phyloP scores from a whole-genome alignment of 1,140 invertebrate species.

The Halictus rubicundus region DNA sequence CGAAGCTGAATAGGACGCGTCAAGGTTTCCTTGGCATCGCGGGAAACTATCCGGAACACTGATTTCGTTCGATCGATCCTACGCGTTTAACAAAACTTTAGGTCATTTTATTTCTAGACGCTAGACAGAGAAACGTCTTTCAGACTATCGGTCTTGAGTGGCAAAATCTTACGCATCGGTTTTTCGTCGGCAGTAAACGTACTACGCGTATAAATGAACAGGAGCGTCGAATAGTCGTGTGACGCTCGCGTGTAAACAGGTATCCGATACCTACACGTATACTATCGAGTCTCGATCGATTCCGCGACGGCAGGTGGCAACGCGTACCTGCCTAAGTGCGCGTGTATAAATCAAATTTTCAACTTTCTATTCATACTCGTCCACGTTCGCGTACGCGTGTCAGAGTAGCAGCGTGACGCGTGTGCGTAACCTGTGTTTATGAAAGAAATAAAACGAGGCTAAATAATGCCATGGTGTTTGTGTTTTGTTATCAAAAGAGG shows the following conservation, averaged over 20 bases:
- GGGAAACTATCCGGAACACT: background rate
- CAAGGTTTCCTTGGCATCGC: background rate
- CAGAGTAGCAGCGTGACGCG: no score
- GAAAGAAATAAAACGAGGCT: background rate
- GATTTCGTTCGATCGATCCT: no score
- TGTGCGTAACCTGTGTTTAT: background rate
- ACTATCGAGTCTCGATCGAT: constrained; percentile 28
- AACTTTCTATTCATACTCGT: constrained; percentile 66
- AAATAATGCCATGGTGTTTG: background rate
- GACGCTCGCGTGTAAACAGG: background rate
- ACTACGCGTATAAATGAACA: background rate
- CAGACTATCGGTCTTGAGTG: no score
- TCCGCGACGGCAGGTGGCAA: constrained; percentile 7
- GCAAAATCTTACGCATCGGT: no score
- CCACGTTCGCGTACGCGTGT: constrained; percentile 3
- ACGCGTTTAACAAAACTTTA: no score
- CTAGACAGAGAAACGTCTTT: no score
- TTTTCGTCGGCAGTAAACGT: no score
- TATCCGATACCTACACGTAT: no score
- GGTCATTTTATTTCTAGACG: no score
- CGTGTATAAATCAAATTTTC: constrained; percentile 26
- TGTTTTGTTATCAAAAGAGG: constrained; percentile 19
- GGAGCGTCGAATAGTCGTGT: background rate
- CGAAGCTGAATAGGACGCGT: constrained; percentile 16
- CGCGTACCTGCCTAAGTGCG: background rate